These are phyloP conservation scores for Brenthis daphne DNA, from an alignment of 2,888 invertebrate genomes.

Conservation along the genomic window DNA sequence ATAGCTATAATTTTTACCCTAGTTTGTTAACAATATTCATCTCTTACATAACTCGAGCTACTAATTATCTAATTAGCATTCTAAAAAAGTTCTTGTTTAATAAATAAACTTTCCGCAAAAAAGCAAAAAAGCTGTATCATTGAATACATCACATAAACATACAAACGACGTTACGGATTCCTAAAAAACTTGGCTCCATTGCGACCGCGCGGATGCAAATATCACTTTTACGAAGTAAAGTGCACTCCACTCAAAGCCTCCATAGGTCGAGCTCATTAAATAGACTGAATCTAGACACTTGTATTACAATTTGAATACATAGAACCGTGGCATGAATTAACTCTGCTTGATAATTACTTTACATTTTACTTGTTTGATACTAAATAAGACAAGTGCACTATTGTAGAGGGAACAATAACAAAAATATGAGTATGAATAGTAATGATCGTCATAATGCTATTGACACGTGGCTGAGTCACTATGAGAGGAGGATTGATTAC, in stretches of 20 bases:
- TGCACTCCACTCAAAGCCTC: constrained; percentile 25
- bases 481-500: too few species aligned
- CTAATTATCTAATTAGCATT: too few species aligned
- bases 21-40: too few species aligned
- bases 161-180: constrained; percentile 1
- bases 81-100: too few species aligned
- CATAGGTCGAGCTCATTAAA: constrained; percentile 26
- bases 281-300: constrained; percentile 22
- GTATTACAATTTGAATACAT: constrained; percentile 13
- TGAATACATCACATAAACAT: not conserved
- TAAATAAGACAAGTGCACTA: not conserved
- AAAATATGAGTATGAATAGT: too few species aligned
- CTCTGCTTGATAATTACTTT: constrained; percentile 3
- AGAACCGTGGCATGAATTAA: not conserved
- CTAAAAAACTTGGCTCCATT: constrained; percentile 11
- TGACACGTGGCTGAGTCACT: too few species aligned
- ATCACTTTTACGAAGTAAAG: constrained; percentile 25
- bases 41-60: too few species aligned
- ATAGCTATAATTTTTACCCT: too few species aligned
- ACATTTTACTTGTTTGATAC: not conserved
- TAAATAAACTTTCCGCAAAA: not conserved
- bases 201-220: constrained; percentile 23
- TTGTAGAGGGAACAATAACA: not conserved
- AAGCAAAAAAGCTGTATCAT: not conserved
- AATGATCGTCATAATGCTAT: too few species aligned